A percentile compares a stretch with the other conserved stretches of the same genome.
Evolutionary conservation across 2,113 vertebrate genomes (phyloP).

Genomic region (Sinosuthora webbiana): DNA sequence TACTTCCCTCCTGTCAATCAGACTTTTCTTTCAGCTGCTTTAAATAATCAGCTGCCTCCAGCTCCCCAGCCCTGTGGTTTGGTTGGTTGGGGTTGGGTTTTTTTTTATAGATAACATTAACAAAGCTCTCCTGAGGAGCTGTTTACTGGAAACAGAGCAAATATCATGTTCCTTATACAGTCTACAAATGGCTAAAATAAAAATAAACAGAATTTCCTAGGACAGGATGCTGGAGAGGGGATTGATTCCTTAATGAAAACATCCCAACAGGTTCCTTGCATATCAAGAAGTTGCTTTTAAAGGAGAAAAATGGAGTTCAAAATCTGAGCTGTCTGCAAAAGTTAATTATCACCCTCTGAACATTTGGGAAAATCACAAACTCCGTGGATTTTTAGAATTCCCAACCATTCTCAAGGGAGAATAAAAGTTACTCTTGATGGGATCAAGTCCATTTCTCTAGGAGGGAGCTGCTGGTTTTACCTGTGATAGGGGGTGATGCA

Average conservation of each 20-base stretch:
- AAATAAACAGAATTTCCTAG: not conserved
- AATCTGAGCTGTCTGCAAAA: not conserved
- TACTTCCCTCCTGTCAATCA: not conserved
- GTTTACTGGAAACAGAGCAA: not conserved
- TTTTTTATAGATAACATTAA: not conserved
- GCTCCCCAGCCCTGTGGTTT: not conserved
- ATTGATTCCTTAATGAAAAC: not conserved
- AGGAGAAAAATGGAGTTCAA: not conserved
- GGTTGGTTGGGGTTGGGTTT: not conserved
- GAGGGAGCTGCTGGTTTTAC: not conserved
- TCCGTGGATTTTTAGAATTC: not conserved
- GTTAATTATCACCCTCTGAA: not conserved
- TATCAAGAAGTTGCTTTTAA: not conserved
- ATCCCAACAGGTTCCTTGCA: not conserved
- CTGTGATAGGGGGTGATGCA: not conserved
- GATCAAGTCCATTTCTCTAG: not conserved
- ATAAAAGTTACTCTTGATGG: not conserved
- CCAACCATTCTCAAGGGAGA: not conserved
- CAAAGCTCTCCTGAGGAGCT: not conserved
- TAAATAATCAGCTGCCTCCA: not conserved
- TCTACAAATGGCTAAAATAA: not conserved
- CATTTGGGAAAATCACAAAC: not conserved
- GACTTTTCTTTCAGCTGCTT: not conserved
- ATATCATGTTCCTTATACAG: not conserved
- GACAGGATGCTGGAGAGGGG: not conserved